phyloP scores from a whole-genome alignment of 2,888 invertebrate genomes.

The Sialis lutaria region DNA sequence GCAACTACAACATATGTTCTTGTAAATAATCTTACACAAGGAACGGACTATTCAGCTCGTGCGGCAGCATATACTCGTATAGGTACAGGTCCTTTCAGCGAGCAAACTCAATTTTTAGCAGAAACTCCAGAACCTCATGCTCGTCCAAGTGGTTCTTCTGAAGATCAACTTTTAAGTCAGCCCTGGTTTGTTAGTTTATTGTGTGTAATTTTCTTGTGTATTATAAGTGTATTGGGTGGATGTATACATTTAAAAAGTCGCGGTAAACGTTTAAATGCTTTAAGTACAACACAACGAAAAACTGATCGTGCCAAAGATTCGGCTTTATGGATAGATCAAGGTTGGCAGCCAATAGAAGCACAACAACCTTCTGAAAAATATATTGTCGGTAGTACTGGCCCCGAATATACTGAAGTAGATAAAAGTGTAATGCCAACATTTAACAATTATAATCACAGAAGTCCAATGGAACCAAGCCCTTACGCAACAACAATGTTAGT shows the following conservation, averaged over 20 bases:
- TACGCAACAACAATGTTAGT: conserved; percentile 61
- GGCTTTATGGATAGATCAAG: conserved; percentile 45
- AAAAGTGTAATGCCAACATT: conserved; percentile 50
- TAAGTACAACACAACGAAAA: not conserved
- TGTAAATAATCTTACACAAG: conserved; percentile 72
- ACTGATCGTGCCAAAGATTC: conserved; percentile 1
- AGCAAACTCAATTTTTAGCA: conserved; percentile 37
- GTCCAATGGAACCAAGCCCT: conserved; percentile 46
- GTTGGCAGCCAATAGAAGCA: conserved; percentile 45
- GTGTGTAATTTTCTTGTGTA: conserved; percentile 33
- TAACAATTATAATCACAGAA: conserved; percentile 43
- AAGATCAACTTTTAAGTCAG: conserved; percentile 34
- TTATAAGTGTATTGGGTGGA: conserved; percentile 25
- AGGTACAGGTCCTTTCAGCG: conserved; percentile 79
- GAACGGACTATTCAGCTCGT: conserved; percentile 72
- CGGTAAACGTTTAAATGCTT: conserved; percentile 2
- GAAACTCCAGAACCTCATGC: conserved; percentile 1
- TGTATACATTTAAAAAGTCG: conserved; percentile 33
- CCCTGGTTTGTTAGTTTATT: conserved; percentile 58
- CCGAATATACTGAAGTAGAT: conserved; percentile 52
- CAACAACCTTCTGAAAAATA: not conserved
- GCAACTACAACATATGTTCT: conserved; percentile 78
- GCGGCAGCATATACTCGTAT: conserved; percentile 77
- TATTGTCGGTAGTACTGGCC: conserved; percentile 12
- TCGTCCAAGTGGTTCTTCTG: conserved; percentile 1